Base-by-base conservation (phyloP, 1,140 invertebrate genomes). In the Pogonognathellus flavescens region DNA sequence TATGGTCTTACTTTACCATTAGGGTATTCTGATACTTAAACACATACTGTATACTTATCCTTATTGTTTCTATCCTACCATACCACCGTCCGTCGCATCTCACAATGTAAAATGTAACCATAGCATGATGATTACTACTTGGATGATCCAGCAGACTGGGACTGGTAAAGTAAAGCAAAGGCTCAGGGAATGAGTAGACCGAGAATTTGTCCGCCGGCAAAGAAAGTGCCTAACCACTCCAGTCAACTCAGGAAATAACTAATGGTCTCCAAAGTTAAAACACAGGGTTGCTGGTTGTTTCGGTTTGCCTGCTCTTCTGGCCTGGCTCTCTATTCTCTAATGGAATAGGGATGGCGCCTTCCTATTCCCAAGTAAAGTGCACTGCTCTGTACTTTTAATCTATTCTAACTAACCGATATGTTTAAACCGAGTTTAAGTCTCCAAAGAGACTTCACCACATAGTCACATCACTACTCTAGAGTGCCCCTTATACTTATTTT, bases 161-260 rank as follows among this genome's bases (percentile, higher is more conserved):
- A 22, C 20, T 16, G 1, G 22, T 20, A 66, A 25, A 41, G 31
- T 41, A 41, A 41, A 1, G 31, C 6, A 41, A 25, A 22, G 25
- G 31, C 6, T 3, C 2, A 22, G 25, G 25, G 41, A 50, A 25
- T 50, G 41, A 50, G 18, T 81, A 25, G 49, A 80, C 49, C 14
- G 49, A 57, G 53, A 8, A 25, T 81, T 55, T 81, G 53, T 55
- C 80, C 80, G 80, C 50, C 80, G 80, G 80, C 80, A 81, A 81
- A 81, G 80, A 81, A 81, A 81, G 80, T 81, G 25, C 80, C 53
- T 50, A 81, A 55, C 50, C 80, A 81, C 80, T 81, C 18, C 50
- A 82, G 81, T 82, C 81, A 82, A 62, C 55, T 50, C 81, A 82
- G 81, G 81, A 82, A 82, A 82, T 82, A 82, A 82, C 80, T 82